Base-by-base conservation (phyloP, 2,888 invertebrate species). In the Epirrhoe alternata region DNA sequence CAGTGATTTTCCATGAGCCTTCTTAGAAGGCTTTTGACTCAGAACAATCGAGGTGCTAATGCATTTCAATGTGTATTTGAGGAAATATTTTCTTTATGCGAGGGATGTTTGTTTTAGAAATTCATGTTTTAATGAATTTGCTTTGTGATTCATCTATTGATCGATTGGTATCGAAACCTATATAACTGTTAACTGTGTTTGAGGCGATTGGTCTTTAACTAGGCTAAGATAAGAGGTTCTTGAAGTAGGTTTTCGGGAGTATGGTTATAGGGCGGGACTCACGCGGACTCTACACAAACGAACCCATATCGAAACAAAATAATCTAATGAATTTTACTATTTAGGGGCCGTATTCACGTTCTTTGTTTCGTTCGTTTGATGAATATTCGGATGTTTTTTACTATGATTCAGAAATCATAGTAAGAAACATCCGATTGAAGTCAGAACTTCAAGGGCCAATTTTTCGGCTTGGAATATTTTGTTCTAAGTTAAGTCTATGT, bases 1-100 rank as follows among this genome's bases (percentile, higher is more conserved):
- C 51, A 51, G 51, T 51, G 1, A 30, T 51, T 51, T 51, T 51
- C 51, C 51, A 51, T 51, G 3, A 51, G 24, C 30, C 12, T 30
- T 30, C 24, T 47, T 47, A 47, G 14, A 16, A 47, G 47, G 12
- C 24, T 51, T 16, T 38, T 38, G 54, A 38, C 54, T 38, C 38
- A 64, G 52, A 67, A 66, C 63, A 69, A 64, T 63, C 47, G 56
- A 83, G 74, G 83, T 82, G 84, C 69, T 84, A 85, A 83, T 84
- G 77, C 73, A 71, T 49, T 77, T 69, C 71, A 74, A 74, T 79
- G 38, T 38, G 38, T 35, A 58, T 58, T 59, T 59, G 42, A 38
- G 59, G 42, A 59, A 59, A 58, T 59, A 6, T 38, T 59, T 59
- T 50, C 50, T 45, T 58, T 38, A 8, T 17, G 12, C 12, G 38